These are phyloP conservation scores for Falco peregrinus DNA, from an alignment of 2,797 vertebrate genomes.

Conservation along the genomic window DNA sequence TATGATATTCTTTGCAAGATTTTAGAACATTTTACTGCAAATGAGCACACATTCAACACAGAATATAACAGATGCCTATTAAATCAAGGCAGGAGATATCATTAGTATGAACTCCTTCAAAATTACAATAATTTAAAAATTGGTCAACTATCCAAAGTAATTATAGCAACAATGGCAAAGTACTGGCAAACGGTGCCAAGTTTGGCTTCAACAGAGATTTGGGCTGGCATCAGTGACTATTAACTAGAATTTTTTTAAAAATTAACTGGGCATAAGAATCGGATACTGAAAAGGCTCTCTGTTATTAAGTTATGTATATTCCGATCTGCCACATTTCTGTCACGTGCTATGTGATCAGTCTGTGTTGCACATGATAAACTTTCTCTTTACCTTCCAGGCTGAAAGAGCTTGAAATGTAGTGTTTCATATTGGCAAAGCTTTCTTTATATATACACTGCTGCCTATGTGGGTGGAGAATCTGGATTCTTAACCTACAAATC, in stretches of 20 bases:
- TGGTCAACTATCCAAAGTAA: slow-evolving; percentile 56
- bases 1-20: neutral
- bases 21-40: slow-evolving; percentile 64
- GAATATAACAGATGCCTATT: slow-evolving; percentile 12
- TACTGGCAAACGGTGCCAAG: neutral
- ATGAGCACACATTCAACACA: slow-evolving; percentile 4
- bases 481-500: neutral
- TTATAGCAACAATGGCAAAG: neutral
- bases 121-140: slow-evolving; percentile 44
- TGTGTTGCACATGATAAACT: neutral
- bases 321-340: neutral
- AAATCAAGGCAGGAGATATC: slow-evolving; percentile 46
- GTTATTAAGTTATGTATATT: neutral
- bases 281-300: neutral
- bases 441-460: neutral
- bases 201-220: neutral
- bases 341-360: neutral
- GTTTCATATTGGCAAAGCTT: neutral
- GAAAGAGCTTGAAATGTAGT: neutral
- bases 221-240: neutral
- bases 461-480: neutral
- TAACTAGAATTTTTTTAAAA: neutral
- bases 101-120: slow-evolving; percentile 26
- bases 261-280: neutral
- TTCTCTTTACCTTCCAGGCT: neutral